phyloP scores from a whole-genome alignment of 2,113 vertebrate genomes.

The Strix aluco region DNA sequence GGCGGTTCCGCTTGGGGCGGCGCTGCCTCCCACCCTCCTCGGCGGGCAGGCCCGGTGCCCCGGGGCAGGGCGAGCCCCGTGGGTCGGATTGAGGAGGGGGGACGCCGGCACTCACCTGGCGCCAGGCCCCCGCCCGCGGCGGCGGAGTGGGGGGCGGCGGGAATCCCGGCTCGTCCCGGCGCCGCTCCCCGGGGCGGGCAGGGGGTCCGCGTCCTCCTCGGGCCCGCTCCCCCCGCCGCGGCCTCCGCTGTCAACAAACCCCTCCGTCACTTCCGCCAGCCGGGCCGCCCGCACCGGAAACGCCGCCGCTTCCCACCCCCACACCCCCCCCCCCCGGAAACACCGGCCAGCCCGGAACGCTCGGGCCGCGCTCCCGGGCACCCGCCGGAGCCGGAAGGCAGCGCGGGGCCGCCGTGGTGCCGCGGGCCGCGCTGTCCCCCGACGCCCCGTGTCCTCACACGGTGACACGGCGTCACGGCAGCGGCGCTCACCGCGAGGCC shows the following conservation, averaged over 20 bases:
- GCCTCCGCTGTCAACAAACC: slow-evolving; percentile 85
- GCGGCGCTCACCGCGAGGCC: background rate
- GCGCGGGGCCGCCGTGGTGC: background rate
- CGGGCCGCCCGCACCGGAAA: background rate
- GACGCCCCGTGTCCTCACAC: background rate
- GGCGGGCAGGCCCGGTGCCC: background rate
- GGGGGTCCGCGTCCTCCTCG: slow-evolving; percentile 6
- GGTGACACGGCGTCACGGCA: background rate
- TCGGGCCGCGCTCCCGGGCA: background rate
- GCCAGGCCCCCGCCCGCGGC: background rate
- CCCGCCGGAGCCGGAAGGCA: background rate
- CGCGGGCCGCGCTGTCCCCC: too few species aligned
- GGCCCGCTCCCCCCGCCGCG: slow-evolving; percentile 56
- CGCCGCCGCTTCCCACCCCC: background rate
- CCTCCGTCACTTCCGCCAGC: slow-evolving; percentile 72
- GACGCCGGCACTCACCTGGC: background rate
- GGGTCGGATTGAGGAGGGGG: background rate
- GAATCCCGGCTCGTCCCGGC: background rate
- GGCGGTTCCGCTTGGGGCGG: background rate
- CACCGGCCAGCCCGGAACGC: background rate
- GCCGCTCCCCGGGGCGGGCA: slow-evolving; percentile 15
- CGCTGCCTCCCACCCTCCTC: background rate
- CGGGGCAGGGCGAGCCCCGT: background rate
- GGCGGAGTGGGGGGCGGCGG: background rate
- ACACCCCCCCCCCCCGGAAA: background rate